Base-by-base conservation (phyloP, 2,113 vertebrate genomes). In the Amphilophus citrinellus region DNA sequence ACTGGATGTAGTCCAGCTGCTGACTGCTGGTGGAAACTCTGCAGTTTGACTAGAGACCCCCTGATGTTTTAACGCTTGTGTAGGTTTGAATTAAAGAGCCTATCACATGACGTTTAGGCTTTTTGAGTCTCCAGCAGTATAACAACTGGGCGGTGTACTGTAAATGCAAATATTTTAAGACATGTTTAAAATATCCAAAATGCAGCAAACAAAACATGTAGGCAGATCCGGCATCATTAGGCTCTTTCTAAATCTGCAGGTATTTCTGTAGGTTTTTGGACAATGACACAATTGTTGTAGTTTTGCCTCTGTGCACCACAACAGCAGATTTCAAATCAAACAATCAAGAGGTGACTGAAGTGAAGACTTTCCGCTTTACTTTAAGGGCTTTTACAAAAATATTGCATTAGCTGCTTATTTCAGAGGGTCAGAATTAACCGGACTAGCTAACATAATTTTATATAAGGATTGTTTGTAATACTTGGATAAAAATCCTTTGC, bases 1-100 rank as follows among this genome's bases (percentile, higher is more conserved):
- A 56, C 32, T 61, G 82, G 56, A 90, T 84, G 79, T 27, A 88
- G 83, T 91, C 80, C 89, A 58, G 1, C 79, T 84, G 81, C 42
- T 71, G 76, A 83, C 76, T 80, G 58, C 42, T 27, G 80, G 59
- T 57, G 84, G 81, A 90, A 90, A 88, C 79, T 73, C 61, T 82
- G 66, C 44, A 65, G 44, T 11, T 79, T 88, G 57, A 61, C 9
- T 79, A 66, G 10, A 88, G 71, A 82, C 60, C 50, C 50, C 47
- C 58, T 71, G 62, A 86, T 44, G 76, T 87, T 87, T 86, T 62
- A 77, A 83, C 60, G 83, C 56, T 37, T 66, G 20, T 84, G n/a
- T 65, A 68, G 15, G 6, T 15, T 10, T 82, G 50, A 35, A 20
- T 57, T 71, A 62, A 66, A 61, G 18, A 37, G n/a, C 59, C n/a